Percentiles rank a stretch among this genome's conserved stretches.
Evolutionary conservation across 2,797 vertebrate genomes (phyloP).

Genomic region (Chromis chromis): DNA sequence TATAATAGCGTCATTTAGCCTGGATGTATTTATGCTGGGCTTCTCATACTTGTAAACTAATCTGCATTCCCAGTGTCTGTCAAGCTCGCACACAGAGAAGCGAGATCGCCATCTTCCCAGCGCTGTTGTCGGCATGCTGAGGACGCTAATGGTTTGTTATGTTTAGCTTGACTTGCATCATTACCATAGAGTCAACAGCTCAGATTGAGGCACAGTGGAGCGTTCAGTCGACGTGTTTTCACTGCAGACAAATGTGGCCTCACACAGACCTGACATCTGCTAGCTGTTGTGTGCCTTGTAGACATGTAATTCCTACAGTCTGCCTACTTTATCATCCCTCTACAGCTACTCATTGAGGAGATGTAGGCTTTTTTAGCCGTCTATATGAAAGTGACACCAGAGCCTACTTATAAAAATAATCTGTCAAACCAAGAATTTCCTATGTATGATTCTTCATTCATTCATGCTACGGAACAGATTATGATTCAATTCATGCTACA

Average conservation of each 20-base stretch:
- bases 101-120: conserved; percentile 68
- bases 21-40: conserved; percentile 48
- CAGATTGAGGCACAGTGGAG: conserved; percentile 78
- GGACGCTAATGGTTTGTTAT: conserved; percentile 83
- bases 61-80: conserved; percentile 67
- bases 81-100: conserved; percentile 33
- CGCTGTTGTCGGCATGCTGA: conserved; percentile 61
- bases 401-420: no score
- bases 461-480: no score
- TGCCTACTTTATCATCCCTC: conserved; percentile 61
- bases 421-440: no score
- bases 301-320: conserved; percentile 69
- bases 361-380: conserved; percentile 9
- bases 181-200: conserved; percentile 83
- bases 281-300: conserved; percentile 74
- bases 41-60: conserved; percentile 53
- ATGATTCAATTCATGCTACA: neutral
- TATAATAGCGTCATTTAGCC: conserved; percentile 31
- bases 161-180: conserved; percentile 83
- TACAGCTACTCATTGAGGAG: conserved; percentile 22
- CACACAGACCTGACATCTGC: conserved; percentile 80
- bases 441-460: neutral
- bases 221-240: conserved; percentile 70
- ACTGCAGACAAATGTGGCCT: conserved; percentile 77
- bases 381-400: conserved; percentile 2